Evolutionary conservation across 2,797 vertebrate genomes (phyloP).

Genomic region (Darevskia mixta): DNA sequence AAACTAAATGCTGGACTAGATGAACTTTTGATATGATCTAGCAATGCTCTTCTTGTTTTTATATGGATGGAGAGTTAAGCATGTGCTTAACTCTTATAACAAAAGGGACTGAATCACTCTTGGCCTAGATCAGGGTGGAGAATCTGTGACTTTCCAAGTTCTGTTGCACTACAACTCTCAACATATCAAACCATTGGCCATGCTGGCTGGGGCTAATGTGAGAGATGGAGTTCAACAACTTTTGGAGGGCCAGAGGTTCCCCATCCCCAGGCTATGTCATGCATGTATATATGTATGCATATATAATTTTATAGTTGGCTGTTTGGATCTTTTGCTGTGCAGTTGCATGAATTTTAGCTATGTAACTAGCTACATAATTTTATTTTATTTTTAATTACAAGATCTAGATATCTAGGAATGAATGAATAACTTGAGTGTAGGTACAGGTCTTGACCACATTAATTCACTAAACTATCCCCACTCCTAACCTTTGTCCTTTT

Average conservation of each 20-base stretch:
- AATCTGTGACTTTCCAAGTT: background rate
- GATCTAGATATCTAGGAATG: background rate
- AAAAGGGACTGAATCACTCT: background rate
- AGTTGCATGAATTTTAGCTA: background rate
- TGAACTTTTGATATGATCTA: background rate
- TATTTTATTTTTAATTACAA: background rate
- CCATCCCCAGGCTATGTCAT: background rate
- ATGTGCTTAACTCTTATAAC: background rate
- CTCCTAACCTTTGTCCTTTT: conserved; percentile 20
- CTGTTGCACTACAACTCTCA: background rate
- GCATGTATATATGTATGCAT: background rate
- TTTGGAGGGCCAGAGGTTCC: background rate
- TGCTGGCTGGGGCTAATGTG: background rate
- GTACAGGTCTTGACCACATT: background rate
- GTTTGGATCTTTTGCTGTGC: background rate
- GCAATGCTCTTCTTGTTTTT: background rate
- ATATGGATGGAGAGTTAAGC: background rate
- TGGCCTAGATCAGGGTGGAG: background rate
- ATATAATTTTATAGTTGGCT: background rate
- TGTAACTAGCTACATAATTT: background rate
- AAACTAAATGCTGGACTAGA: too few species aligned
- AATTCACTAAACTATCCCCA: background rate
- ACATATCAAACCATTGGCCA: background rate
- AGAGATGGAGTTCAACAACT: background rate
- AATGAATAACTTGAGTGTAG: background rate